phyloP scores from a whole-genome alignment of 2,113 vertebrate genomes.

The Myxocyprinus asiaticus region DNA sequence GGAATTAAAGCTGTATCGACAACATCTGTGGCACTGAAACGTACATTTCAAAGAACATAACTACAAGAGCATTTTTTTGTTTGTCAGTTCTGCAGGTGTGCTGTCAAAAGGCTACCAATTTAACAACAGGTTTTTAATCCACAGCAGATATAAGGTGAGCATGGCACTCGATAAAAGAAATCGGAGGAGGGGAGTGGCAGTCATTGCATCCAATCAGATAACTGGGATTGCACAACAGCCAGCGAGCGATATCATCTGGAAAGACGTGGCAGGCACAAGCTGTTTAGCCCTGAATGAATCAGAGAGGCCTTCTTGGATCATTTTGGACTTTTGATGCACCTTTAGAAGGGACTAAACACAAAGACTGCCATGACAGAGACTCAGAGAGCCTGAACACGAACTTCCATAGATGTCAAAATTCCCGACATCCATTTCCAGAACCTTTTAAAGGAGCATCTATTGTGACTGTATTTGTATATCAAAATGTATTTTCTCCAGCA shows the following conservation, averaged over 20 bases:
- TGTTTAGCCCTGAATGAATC: background rate
- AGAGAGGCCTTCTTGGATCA: background rate
- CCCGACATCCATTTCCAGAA: background rate
- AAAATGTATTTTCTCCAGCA: slow-evolving; percentile 38
- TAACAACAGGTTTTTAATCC: background rate
- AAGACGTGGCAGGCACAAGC: background rate
- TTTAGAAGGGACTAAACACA: slow-evolving; percentile 4
- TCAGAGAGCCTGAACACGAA: background rate
- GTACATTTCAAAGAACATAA: too few relatives aligned
- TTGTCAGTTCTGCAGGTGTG: slow-evolving; percentile 21
- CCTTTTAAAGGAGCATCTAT: slow-evolving; percentile 42
- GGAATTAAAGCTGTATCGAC: too few relatives aligned
- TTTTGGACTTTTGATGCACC: slow-evolving; percentile 31
- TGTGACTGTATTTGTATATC: slow-evolving; percentile 37
- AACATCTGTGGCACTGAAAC: too few relatives aligned
- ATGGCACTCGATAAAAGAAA: slow-evolving; percentile 23
- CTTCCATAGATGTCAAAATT: background rate
- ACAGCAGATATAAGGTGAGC: slow-evolving; percentile 51
- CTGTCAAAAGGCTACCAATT: slow-evolving; percentile 15
- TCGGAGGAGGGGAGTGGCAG: slow-evolving; percentile 5
- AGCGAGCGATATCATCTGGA: slow-evolving; percentile 12
- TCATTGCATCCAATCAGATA: slow-evolving; percentile 43
- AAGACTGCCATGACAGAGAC: slow-evolving; percentile 10
- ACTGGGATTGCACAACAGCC: slow-evolving; percentile 9
- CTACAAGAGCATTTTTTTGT: background rate